These are phyloP conservation scores for Nyctibius grandis DNA, from an alignment of 2,797 vertebrate species.

Conservation along the genomic window DNA sequence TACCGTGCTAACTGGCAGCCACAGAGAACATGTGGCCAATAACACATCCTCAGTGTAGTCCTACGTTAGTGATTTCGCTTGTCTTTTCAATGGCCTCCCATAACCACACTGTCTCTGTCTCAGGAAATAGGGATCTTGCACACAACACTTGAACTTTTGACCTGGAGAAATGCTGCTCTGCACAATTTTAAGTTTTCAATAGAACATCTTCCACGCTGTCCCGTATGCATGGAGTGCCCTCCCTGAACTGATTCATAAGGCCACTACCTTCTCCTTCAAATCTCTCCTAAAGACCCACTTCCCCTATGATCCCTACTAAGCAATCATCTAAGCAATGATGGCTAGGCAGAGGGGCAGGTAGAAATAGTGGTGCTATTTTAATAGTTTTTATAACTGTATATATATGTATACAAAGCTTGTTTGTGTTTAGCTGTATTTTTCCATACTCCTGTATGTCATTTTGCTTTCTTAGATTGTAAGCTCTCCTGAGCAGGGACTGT, in stretches of 20 bases:
- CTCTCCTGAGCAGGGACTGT: conserved; percentile 43
- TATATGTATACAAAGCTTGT: conserved; percentile 18
- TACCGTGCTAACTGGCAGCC: conserved; percentile 47
- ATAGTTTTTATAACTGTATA: not conserved
- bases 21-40: conserved; percentile 19
- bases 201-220: conserved; percentile 50
- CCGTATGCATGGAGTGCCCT: conserved; percentile 63
- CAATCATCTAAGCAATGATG: not conserved
- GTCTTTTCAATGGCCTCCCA: not conserved
- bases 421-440: conserved; percentile 53
- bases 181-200: not conserved
- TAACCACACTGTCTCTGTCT: conserved; percentile 56
- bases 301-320: not conserved
- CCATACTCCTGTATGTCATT: conserved; percentile 51
- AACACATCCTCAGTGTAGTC: conserved; percentile 38
- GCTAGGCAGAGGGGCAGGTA: conserved; percentile 42
- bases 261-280: conserved; percentile 28
- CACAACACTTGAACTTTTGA: conserved; percentile 31
- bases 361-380: not conserved
- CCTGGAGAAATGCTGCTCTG: conserved; percentile 60
- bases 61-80: not conserved
- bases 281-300: conserved; percentile 26
- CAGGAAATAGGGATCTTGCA: conserved; percentile 47
- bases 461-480: conserved; percentile 50
- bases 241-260: conserved; percentile 42